Conservation (phyloP, 2,113 vertebrate genomes). For the Heterocephalus glaber region DNA sequence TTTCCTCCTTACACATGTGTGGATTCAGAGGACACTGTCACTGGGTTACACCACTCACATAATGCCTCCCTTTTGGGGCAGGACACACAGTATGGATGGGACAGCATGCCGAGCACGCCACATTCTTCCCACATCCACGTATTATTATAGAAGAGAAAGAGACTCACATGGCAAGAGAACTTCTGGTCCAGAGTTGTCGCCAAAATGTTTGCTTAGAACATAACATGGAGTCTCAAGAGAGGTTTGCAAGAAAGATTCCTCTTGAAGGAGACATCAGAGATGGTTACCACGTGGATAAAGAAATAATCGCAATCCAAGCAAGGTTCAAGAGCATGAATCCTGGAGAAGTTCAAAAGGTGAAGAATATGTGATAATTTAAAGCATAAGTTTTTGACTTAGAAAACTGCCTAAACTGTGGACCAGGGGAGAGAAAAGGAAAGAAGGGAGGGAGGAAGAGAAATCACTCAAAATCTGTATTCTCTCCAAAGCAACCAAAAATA, state of each 20-base stretch:
- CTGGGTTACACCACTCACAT: neutral
- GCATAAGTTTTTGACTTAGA: constrained; percentile 25
- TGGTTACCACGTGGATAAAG: neutral
- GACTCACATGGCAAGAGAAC: neutral
- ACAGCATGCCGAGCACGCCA: neutral
- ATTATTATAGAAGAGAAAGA: neutral
- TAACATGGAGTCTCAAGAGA: neutral
- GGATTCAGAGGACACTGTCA: neutral
- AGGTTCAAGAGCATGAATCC: neutral
- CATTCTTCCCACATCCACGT: neutral
- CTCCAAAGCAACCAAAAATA: neutral
- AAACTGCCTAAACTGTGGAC: constrained; percentile 20
- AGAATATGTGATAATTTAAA: constrained; percentile 15
- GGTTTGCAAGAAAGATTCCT: neutral
- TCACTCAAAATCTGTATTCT: neutral
- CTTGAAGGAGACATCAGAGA: constrained; percentile 32
- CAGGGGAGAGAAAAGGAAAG: neutral
- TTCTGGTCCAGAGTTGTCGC: neutral
- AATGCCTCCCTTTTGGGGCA: neutral
- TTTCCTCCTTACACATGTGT: neutral
- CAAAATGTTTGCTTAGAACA: neutral
- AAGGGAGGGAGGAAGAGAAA: neutral
- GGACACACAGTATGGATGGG: neutral
- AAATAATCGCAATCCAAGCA: neutral
- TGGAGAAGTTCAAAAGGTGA: neutral